Evolutionary conservation across 2,113 vertebrate species (phyloP).

Genomic region (Ondatra zibethicus): DNA sequence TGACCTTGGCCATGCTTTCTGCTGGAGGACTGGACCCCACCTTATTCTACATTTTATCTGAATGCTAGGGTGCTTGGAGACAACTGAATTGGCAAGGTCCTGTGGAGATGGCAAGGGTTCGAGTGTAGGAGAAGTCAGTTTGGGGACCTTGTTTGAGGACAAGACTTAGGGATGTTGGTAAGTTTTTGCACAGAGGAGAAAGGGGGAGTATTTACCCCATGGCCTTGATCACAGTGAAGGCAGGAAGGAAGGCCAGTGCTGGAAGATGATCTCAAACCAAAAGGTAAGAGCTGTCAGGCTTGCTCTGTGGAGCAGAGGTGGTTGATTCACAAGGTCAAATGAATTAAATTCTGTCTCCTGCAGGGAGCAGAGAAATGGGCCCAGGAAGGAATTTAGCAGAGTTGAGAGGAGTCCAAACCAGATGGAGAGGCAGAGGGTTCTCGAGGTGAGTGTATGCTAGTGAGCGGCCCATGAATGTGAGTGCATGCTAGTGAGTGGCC

Average conservation of each 20-base stretch:
- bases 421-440: neutral
- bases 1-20: neutral
- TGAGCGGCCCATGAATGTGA: neutral
- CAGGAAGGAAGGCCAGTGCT: neutral
- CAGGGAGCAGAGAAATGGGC: neutral
- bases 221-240: neutral
- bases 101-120: neutral
- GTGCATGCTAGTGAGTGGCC: no score
- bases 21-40: neutral
- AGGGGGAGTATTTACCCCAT: rapidly evolving
- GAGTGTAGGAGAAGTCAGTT: neutral
- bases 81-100: neutral
- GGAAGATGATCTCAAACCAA: no score
- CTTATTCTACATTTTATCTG: neutral
- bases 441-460: neutral
- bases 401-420: neutral
- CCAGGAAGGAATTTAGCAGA: neutral
- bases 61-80: neutral
- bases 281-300: neutral
- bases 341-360: neutral
- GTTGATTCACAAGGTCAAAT: neutral
- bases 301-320: neutral
- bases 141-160: neutral
- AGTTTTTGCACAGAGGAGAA: neutral
- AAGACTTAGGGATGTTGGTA: neutral